phyloP scores from a whole-genome alignment of 2,888 invertebrate genomes.

The Dyspetes luteomarginatus region DNA sequence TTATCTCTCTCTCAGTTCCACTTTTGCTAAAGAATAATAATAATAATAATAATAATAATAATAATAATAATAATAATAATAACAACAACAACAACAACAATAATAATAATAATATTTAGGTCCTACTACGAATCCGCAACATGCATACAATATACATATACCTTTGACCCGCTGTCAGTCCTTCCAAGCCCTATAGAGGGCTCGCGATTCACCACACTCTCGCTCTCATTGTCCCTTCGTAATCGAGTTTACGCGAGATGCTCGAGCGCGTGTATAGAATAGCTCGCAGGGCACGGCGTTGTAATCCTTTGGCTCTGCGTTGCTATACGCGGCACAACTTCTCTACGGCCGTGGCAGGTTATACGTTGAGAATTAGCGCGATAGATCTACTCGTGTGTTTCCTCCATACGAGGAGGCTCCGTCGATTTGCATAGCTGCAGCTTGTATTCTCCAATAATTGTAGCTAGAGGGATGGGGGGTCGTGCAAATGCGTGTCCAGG shows the following conservation, averaged over 20 bases:
- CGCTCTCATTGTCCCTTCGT: conserved; percentile 47
- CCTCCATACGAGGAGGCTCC: neutral
- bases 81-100: no score
- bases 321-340: neutral
- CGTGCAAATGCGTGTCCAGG: neutral
- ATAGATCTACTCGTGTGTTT: neutral
- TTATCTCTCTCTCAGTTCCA: no score
- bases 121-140: no score
- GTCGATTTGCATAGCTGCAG: neutral
- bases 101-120: no score
- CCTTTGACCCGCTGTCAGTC: conserved; percentile 1
- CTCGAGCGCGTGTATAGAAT: conserved; percentile 39
- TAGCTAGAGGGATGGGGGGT: neutral
- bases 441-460: neutral
- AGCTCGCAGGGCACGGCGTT: conserved; percentile 25
- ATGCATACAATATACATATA: no score
- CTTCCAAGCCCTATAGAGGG: conserved; percentile 1
- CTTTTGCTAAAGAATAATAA: no score
- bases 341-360: conserved; percentile 1
- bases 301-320: conserved; percentile 34
- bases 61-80: no score
- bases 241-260: conserved; percentile 61
- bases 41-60: no score
- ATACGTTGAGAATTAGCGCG: conserved; percentile 25
- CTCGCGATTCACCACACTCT: conserved; percentile 36